These are phyloP conservation scores for Microctenopoma steveboyesi DNA, from an alignment of 2,797 vertebrate genomes.

Conservation along the genomic window DNA sequence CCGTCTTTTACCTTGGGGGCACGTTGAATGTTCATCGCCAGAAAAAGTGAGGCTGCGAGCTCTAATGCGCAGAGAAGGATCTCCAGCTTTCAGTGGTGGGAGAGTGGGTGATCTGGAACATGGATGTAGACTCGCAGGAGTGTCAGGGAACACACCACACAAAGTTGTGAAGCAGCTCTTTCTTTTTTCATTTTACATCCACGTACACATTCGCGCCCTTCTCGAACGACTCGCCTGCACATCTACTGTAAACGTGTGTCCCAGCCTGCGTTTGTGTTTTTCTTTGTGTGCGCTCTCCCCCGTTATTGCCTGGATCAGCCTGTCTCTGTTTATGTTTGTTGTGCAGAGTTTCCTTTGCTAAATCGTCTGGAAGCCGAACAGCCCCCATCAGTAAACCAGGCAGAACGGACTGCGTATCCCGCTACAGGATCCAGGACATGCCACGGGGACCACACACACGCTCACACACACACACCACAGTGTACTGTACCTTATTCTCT, in stretches of 20 bases:
- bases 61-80: constrained; percentile 25
- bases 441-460: constrained; percentile 71
- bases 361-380: constrained; percentile 88
- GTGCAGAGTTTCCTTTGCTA: constrained; percentile 86
- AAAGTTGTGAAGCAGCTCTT: not conserved
- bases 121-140: not conserved
- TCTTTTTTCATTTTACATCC: not conserved
- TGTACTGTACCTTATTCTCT: constrained; percentile 49
- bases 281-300: constrained; percentile 48
- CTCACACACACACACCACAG: constrained; percentile 33
- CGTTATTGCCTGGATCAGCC: constrained; percentile 67
- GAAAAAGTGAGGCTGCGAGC: constrained; percentile 39
- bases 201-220: constrained; percentile 4
- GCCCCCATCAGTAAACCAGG: constrained; percentile 90
- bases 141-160: not conserved
- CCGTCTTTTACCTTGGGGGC: constrained; percentile 59
- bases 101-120: constrained; percentile 10
- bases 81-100: constrained; percentile 11
- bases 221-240: constrained; percentile 1
- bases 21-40: constrained; percentile 52
- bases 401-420: constrained; percentile 84
- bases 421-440: constrained; percentile 77
- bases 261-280: constrained; percentile 37
- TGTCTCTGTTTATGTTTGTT: constrained; percentile 84
- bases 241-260: constrained; percentile 37